Evolutionary conservation across 2,113 vertebrate species (phyloP).

Genomic region (Antigone vipio): DNA sequence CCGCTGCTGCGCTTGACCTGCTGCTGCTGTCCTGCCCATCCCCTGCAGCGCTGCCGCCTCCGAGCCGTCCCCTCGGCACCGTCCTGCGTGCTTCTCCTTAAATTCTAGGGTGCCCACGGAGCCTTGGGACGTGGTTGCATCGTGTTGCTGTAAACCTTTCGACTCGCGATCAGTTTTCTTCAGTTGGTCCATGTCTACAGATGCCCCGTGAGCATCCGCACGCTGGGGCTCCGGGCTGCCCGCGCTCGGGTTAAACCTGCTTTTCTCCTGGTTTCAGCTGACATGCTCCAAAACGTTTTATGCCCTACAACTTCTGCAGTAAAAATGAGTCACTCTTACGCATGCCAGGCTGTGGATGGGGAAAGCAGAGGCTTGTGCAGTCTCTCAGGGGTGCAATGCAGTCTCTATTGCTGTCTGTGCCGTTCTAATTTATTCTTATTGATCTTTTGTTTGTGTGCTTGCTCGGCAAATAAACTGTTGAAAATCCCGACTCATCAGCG

Average conservation of each 20-base stretch:
- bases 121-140: fast-evolving
- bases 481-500: neutral
- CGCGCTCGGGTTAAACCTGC: neutral
- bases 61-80: neutral
- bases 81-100: neutral
- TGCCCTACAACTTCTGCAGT: neutral
- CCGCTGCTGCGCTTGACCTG: neutral
- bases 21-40: neutral
- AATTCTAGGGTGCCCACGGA: neutral
- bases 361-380: neutral
- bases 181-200: fast-evolving
- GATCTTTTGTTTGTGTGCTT: slow-evolving; percentile 13
- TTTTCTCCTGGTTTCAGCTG: neutral
- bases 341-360: neutral
- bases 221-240: neutral
- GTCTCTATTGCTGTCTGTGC: slow-evolving; percentile 25
- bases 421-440: slow-evolving; percentile 41
- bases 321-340: slow-evolving; percentile 25
- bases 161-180: neutral
- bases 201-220: neutral
- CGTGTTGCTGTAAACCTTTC: neutral
- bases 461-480: neutral
- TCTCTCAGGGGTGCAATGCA: slow-evolving; percentile 36
- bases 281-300: neutral
- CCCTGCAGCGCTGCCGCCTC: neutral